Evolutionary conservation across 2,113 vertebrate species (phyloP).

Genomic region (Nothoprocta pentlandii): DNA sequence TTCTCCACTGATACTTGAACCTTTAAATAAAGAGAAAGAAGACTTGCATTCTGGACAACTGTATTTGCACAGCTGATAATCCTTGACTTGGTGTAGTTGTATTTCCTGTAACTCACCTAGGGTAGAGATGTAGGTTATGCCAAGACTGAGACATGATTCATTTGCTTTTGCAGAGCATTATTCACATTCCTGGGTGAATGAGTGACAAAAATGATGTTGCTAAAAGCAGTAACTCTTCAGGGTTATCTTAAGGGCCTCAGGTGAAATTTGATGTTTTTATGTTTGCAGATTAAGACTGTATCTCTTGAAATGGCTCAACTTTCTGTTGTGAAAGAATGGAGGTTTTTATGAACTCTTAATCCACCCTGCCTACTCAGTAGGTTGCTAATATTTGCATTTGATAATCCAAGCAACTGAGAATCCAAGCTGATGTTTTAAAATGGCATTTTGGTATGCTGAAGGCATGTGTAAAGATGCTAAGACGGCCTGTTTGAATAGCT

Average conservation of each 20-base stretch:
- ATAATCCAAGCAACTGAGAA: background rate
- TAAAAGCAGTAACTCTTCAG: background rate
- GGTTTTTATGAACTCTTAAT: background rate
- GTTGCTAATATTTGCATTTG: background rate
- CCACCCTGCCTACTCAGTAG: background rate
- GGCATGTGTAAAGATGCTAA: background rate
- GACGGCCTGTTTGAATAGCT: background rate
- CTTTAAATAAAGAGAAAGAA: background rate
- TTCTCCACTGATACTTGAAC: too few species aligned
- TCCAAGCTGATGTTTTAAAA: background rate
- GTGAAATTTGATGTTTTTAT: background rate
- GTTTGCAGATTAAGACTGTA: background rate
- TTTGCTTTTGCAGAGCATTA: background rate
- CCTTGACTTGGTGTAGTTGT: background rate
- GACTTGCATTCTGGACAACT: background rate
- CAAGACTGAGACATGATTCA: background rate
- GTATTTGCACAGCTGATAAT: background rate
- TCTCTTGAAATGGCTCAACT: background rate
- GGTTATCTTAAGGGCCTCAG: background rate
- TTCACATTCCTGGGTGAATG: background rate
- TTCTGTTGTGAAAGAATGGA: background rate
- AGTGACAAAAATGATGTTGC: background rate
- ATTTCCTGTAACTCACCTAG: background rate
- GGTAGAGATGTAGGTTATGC: background rate
- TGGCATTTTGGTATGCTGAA: background rate